Evolutionary conservation across 2,888 invertebrate genomes (phyloP).

Genomic region (Amiota mariae): DNA sequence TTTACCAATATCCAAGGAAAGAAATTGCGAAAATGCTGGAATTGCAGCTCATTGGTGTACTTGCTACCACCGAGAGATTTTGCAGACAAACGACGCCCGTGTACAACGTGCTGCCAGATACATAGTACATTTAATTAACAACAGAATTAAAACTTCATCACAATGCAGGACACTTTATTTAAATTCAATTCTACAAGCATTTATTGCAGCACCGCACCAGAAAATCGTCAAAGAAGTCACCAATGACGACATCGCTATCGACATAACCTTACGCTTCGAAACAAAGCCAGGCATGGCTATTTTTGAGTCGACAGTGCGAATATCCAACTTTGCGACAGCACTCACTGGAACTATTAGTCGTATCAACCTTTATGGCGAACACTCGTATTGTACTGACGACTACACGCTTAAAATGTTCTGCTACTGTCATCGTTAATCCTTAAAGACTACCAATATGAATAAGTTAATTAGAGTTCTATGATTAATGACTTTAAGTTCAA

Average conservation of each 20-base stretch:
- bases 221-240: conserved; percentile 68
- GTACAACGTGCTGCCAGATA: conserved; percentile 78
- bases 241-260: conserved; percentile 65
- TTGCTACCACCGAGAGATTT: conserved; percentile 81
- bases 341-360: conserved; percentile 82
- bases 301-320: conserved; percentile 86
- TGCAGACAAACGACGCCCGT: conserved; percentile 75
- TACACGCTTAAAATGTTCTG: conserved; percentile 85
- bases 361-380: conserved; percentile 85
- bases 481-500: conserved; percentile 41
- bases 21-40: conserved; percentile 85
- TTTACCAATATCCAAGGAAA: conserved; percentile 79
- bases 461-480: conserved; percentile 34
- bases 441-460: neutral
- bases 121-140: conserved; percentile 80
- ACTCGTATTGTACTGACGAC: conserved; percentile 85
- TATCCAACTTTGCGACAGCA: conserved; percentile 66
- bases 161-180: conserved; percentile 81
- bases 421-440: conserved; percentile 77
- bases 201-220: conserved; percentile 75
- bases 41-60: conserved; percentile 92
- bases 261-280: conserved; percentile 73
- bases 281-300: conserved; percentile 75
- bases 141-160: conserved; percentile 76
- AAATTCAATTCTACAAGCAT: conserved; percentile 79